Evolutionary conservation across 2,797 vertebrate genomes (phyloP).

Genomic region (Balearica regulorum): DNA sequence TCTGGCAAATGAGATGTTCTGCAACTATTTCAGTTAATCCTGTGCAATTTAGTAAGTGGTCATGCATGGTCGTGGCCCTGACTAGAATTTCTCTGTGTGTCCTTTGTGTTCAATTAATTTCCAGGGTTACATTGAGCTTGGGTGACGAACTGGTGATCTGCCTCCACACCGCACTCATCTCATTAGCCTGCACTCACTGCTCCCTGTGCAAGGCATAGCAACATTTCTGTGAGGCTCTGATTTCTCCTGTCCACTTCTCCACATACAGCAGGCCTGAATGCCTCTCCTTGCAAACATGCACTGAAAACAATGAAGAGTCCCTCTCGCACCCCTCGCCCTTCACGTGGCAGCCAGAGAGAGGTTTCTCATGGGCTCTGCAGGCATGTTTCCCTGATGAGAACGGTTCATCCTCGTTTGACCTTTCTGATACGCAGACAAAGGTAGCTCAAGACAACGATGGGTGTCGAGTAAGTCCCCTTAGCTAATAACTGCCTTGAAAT

Average conservation of each 20-base stretch:
- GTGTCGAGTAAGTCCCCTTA: neutral
- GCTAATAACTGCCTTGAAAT: neutral
- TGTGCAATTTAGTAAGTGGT: neutral
- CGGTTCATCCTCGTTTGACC: accelerated
- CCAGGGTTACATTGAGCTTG: neutral
- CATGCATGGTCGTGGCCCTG: neutral
- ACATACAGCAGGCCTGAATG: neutral
- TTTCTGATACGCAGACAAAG: neutral
- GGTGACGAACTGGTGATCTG: neutral
- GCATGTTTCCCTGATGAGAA: neutral
- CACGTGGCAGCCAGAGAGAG: neutral
- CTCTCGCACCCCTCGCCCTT: neutral
- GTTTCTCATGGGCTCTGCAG: neutral
- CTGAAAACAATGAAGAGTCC: neutral
- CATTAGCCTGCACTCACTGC: neutral
- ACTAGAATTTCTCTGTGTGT: neutral
- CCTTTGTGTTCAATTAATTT: neutral
- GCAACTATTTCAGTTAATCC: neutral
- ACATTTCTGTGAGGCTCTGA: neutral
- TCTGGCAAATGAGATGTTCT: neutral
- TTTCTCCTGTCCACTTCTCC: neutral
- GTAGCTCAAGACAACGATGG: neutral
- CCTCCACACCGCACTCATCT: neutral
- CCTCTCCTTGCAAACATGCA: neutral
- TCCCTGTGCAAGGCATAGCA: neutral